Percentiles rank a stretch among this genome's conserved stretches.
Evolutionary conservation across 64 coral and sea anemone species (phyloP).

Genomic region (Actinia equina): DNA sequence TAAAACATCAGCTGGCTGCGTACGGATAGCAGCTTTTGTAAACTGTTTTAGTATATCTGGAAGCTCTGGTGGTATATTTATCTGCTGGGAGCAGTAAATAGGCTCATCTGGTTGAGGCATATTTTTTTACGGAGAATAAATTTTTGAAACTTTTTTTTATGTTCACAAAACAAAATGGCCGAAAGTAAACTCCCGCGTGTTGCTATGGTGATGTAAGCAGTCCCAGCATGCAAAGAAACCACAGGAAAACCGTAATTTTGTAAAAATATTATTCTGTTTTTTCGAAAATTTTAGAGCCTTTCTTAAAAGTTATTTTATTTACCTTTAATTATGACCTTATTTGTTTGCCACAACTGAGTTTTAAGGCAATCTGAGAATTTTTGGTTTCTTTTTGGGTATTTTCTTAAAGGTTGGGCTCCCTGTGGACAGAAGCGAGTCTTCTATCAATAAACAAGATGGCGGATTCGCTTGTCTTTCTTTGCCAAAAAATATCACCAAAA

Average conservation of each 20-base stretch:
- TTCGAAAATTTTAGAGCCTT: too few species aligned
- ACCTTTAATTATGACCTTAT: too few species aligned
- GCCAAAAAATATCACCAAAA: background rate
- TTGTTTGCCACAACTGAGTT: too few species aligned
- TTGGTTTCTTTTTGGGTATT: too few species aligned
- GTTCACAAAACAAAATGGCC: constrained; percentile 23
- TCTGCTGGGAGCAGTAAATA: constrained; percentile 98
- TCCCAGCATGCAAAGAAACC: constrained; percentile 11
- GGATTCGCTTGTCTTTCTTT: background rate
- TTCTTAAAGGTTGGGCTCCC: too few species aligned
- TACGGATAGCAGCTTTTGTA: constrained; percentile 92
- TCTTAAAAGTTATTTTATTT: too few species aligned
- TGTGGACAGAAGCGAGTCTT: background rate
- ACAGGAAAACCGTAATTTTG: too few species aligned
- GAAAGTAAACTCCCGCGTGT: constrained; percentile 9
- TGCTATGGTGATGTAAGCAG: constrained; percentile 43
- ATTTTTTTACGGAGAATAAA: background rate
- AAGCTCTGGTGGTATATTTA: constrained; percentile 97
- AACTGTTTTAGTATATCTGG: constrained; percentile 99
- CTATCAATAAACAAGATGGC: background rate
- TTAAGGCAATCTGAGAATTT: too few species aligned
- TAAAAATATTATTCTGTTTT: too few species aligned
- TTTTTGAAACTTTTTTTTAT: background rate
- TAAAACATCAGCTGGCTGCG: constrained; percentile 88
- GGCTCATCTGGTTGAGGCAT: constrained; percentile 94